Evolutionary conservation across 2,113 vertebrate genomes (phyloP).

Genomic region (Erythrocercus mccallii): DNA sequence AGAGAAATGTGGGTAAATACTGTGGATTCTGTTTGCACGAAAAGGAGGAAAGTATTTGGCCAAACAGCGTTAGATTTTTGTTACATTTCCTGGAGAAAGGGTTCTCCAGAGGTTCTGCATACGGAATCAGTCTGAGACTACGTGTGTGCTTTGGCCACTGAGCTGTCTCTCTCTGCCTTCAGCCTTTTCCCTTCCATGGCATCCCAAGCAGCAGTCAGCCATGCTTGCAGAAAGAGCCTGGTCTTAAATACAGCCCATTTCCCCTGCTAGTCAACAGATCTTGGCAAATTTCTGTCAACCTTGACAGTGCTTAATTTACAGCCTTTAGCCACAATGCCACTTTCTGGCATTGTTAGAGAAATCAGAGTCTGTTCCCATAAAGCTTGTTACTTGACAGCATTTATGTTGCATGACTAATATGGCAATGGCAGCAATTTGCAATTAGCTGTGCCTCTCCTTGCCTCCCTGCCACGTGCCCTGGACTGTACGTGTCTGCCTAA

Average conservation of each 20-base stretch:
- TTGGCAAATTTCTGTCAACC: background rate
- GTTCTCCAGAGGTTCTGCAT: background rate
- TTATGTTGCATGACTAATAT: constrained; percentile 42
- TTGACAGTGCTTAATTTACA: background rate
- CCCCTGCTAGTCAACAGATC: background rate
- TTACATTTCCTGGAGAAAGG: background rate
- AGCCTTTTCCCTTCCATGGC: background rate
- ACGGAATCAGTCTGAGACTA: background rate
- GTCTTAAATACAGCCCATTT: background rate
- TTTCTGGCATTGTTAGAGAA: constrained; percentile 1
- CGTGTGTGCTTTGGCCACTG: rapidly evolving
- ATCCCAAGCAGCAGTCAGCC: background rate
- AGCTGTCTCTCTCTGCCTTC: background rate
- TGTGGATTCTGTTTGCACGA: background rate
- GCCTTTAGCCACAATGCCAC: background rate
- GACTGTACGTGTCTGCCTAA: background rate
- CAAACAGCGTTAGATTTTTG: background rate
- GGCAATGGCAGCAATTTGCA: constrained; percentile 8
- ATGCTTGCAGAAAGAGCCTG: background rate
- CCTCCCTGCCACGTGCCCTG: background rate
- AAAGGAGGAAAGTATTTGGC: background rate
- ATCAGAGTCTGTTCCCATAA: constrained; percentile 25
- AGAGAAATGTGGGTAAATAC: background rate
- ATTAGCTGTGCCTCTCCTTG: background rate
- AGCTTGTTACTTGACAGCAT: constrained; percentile 15